phyloP scores from a whole-genome alignment of 2,888 invertebrate species.

The Drosophila longiperda region DNA sequence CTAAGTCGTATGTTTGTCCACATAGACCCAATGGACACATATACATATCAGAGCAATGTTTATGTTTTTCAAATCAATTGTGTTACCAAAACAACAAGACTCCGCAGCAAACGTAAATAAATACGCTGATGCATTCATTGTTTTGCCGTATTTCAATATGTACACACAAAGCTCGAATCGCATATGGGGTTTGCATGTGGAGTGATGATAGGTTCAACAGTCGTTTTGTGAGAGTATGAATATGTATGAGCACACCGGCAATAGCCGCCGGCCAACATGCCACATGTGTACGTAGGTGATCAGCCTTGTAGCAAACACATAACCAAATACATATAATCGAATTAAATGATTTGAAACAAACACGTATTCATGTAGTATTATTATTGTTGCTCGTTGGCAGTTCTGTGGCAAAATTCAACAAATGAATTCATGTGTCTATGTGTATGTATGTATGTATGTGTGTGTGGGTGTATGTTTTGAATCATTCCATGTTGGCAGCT shows the following conservation, averaged over 20 bases:
- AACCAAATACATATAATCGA: constrained; percentile 25
- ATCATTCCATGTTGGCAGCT: constrained; percentile 34
- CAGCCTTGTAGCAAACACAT: constrained; percentile 33
- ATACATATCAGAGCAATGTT: constrained; percentile 46
- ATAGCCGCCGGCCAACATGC: constrained; percentile 25
- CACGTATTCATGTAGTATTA: not conserved
- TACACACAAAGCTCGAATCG: constrained; percentile 23
- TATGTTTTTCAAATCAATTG: constrained; percentile 72
- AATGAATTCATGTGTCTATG: not conserved
- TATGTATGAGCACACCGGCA: constrained; percentile 35
- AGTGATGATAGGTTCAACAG: constrained; percentile 47
- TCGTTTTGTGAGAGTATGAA: constrained; percentile 45
- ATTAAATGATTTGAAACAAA: constrained; percentile 29
- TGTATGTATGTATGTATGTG: too few relatives aligned
- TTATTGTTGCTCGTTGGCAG: not conserved
- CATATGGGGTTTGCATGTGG: not conserved
- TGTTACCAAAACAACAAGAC: constrained; percentile 55
- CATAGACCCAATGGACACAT: constrained; percentile 27
- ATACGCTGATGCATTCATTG: constrained; percentile 34
- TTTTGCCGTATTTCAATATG: constrained; percentile 50
- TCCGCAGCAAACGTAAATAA: constrained; percentile 50
- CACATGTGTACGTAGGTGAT: constrained; percentile 39
- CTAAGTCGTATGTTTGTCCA: constrained; percentile 44
- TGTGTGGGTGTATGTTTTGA: not conserved
- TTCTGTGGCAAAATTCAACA: constrained; percentile 2